Conservation (phyloP, 30 jellyfish, hydroid and myxozoan species). For the Cassiopea xamachana region DNA sequence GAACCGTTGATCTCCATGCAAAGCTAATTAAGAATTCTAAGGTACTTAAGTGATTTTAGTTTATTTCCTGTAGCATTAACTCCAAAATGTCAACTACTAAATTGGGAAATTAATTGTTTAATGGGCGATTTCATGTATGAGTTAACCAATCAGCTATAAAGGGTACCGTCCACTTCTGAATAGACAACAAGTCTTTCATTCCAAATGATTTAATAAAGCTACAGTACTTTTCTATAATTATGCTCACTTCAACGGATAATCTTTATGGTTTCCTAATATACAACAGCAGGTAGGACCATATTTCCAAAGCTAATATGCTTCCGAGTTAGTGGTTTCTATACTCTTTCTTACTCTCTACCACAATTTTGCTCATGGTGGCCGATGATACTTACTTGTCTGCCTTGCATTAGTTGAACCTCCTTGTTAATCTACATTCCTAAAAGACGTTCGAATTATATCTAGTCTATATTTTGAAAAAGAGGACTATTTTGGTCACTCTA, state of each 20-base stretch:
- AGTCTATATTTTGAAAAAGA: too few relatives aligned
- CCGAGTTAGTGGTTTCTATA: background rate
- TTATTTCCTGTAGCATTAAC: slow-evolving; percentile 19
- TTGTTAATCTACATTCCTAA: too few relatives aligned
- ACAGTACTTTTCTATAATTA: background rate
- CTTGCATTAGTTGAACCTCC: too few relatives aligned
- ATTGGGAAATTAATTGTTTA: background rate
- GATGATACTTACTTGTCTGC: background rate
- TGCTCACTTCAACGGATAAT: background rate
- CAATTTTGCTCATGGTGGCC: background rate
- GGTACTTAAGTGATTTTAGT: background rate
- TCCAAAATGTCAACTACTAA: background rate
- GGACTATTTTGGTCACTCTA: too few relatives aligned
- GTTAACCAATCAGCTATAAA: slow-evolving; percentile 1
- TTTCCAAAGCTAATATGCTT: background rate
- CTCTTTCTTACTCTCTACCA: background rate
- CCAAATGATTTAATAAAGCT: background rate
- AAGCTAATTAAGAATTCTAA: background rate
- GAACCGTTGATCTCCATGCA: background rate
- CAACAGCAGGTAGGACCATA: background rate
- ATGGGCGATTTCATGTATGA: background rate
- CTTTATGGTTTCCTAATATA: background rate
- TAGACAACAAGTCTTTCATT: slow-evolving; percentile 17
- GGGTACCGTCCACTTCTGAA: background rate
- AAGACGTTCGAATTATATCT: too few relatives aligned